Evolutionary conservation across 2,888 invertebrate species (phyloP), one percentile per base, ranked within the genome.

Genomic region (Sabellastarte sp.): DNA sequence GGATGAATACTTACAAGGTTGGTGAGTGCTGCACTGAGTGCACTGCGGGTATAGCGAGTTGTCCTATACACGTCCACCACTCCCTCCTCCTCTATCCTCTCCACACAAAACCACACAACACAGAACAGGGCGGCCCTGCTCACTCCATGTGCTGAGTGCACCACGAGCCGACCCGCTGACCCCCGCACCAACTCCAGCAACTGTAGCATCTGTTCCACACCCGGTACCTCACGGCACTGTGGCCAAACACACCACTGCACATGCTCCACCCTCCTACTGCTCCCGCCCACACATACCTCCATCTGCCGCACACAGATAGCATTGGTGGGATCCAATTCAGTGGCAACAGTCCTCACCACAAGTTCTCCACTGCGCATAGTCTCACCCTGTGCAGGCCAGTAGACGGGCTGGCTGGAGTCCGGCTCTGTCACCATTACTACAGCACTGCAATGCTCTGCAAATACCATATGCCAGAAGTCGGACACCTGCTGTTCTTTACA

Each of bases 401-500:
- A 41, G 41, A 20, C 10, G 10, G 41, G 10, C 10, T 41, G 41
- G 41, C 10, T 10, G 41, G 20, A 10, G 41, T 10, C 20, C 10
- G 10, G 10, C 10, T 41, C 41, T 15, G 41, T 41, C 20, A 41
- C 20, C 41, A 41, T 15, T 20, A 72, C 64, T 50, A 72, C 63
- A 28, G 29, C 50, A 15, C 26, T 32, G 10, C 63, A 61, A 20
- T 56, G n/a, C 33, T 65, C 56, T 24, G 69, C 65, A 63, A 59
- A 63, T 2, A 72, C 63, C 60, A 71, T 56, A 26, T 31, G 50
- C 72, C 72, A 72, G 60, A 72, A 72, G 32, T 60, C 61, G 2
- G 24, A 30, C 2, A 58, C 50, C 5, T 63, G 64, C 20, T 41
- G 41, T 15, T 15, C 10, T 20, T 41, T 10, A 20, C 20, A 15